Conservation (phyloP, 1,140 invertebrate genomes). For the Leptopilina boulardi region DNA sequence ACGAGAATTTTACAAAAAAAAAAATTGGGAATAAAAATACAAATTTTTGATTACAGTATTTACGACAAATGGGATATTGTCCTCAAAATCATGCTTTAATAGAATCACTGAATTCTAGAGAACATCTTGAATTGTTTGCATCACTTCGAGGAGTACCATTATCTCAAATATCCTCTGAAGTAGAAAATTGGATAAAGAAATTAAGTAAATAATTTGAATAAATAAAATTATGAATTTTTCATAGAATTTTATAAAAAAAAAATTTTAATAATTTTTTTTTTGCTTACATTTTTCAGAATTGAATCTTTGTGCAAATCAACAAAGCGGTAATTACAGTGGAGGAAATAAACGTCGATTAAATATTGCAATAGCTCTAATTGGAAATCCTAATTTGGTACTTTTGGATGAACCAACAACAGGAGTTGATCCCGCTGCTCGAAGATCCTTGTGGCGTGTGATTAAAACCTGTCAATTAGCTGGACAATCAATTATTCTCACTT, state of each 20-base stretch:
- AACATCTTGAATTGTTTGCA: conserved; percentile 80
- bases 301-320: conserved; percentile 70
- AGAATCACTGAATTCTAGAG: conserved; percentile 79
- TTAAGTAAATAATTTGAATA: conserved; percentile 51
- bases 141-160: conserved; percentile 77
- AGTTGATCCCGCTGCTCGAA: conserved; percentile 89
- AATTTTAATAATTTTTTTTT: neutral
- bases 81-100: conserved; percentile 83
- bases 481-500: conserved; percentile 86
- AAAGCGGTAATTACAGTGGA: conserved; percentile 84
- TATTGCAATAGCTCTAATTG: conserved; percentile 92
- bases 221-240: no score
- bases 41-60: conserved; percentile 62
- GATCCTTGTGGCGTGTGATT: conserved; percentile 86
- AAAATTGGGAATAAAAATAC: neutral
- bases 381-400: conserved; percentile 84
- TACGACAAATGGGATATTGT: conserved; percentile 78
- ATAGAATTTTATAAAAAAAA: neutral
- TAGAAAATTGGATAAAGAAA: conserved; percentile 62
- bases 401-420: conserved; percentile 86
- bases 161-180: conserved; percentile 71
- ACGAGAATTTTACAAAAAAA: no score
- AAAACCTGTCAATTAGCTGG: conserved; percentile 79
- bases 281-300: conserved; percentile 60
- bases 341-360: conserved; percentile 97